These are phyloP conservation scores for Melanotaenia parkinsoni DNA, from an alignment of 2,797 vertebrate genomes.

Conservation along the genomic window DNA sequence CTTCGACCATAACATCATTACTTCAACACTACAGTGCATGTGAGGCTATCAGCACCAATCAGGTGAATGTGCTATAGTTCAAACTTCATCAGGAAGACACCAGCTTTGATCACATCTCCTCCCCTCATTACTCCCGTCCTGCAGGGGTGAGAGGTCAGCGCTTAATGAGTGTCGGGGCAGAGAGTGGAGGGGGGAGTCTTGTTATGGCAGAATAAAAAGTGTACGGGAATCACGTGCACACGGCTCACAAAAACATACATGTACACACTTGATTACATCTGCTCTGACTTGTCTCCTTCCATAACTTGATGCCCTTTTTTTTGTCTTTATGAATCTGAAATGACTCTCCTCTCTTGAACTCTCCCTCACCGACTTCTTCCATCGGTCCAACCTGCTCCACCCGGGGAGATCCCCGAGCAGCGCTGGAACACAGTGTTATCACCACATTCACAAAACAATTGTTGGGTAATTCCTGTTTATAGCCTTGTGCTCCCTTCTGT, in stretches of 20 bases:
- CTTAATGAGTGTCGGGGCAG: slow-evolving; percentile 72
- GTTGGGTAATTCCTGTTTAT: slow-evolving; percentile 95
- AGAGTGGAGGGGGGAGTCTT: slow-evolving; percentile 21
- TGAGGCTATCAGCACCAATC: slow-evolving; percentile 57
- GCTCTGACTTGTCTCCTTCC: slow-evolving; percentile 18
- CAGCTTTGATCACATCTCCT: slow-evolving; percentile 71
- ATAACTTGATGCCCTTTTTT: slow-evolving; percentile 73
- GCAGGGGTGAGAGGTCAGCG: slow-evolving; percentile 63
- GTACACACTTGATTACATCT: slow-evolving; percentile 32
- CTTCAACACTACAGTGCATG: slow-evolving; percentile 25
- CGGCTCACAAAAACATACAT: slow-evolving; percentile 47
- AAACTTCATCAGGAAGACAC: slow-evolving; percentile 67
- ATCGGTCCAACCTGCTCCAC: slow-evolving; percentile 67
- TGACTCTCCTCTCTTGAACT: slow-evolving; percentile 66
- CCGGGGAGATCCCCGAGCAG: slow-evolving; percentile 87
- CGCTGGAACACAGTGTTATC: slow-evolving; percentile 93
- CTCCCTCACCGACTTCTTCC: slow-evolving; percentile 69
- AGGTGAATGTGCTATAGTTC: slow-evolving; percentile 41
- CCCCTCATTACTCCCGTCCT: slow-evolving; percentile 61
- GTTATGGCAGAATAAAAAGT: slow-evolving; percentile 66
- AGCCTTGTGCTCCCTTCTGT: slow-evolving; percentile 84
- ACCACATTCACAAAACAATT: slow-evolving; percentile 92
- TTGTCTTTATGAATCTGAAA: slow-evolving; percentile 80
- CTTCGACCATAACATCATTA: slow-evolving; percentile 21
- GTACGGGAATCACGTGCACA: slow-evolving; percentile 53